Evolutionary conservation across 1,140 invertebrate genomes (phyloP), one percentile per base, ranked within the genome.

Genomic region (Magallana ariakensis): DNA sequence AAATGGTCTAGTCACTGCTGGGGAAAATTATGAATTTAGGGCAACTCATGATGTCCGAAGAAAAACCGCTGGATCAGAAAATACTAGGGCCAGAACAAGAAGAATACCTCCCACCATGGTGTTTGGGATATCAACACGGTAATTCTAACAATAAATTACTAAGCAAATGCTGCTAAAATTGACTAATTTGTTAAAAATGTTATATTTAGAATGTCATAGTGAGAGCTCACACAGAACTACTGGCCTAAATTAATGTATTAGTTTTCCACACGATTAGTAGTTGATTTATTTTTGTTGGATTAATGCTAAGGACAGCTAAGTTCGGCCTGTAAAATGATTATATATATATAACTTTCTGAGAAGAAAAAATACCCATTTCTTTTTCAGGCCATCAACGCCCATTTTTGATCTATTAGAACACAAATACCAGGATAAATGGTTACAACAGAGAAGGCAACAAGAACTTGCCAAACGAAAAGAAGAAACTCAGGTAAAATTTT

Each of bases 341-440:
- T 46, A 46, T n/a, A n/a, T n/a, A n/a, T 46, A 46, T 46, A 46
- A 46, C 33, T 46, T 46, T 46, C 33, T 46, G 33, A 33, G 33
- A 46, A 46, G 3, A 46, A 46, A 46, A 46, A 46, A 46, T 4
- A 46, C n/a, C n/a, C n/a, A 46, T 5, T 46, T 46, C 33, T 46
- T 2, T 46, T 91, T 80, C 90, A 94, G 94, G 87, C 94, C 94
- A 22, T 94, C 93, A 11, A 94, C 94, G 46, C 94, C 94, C 22
- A 94, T 94, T 60, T 93, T 92, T 88, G 93, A 94, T 60, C 86
- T 94, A 19, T 80, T 94, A 80, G 93, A 94, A 88, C 93, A 94
- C 87, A 94, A 94, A 90, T 94, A 93, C 87, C 94, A 94, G 82
- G 93, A 94, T 87, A 91, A 92, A 82, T 94, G 94, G 94, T 60